phyloP scores from a whole-genome alignment of 2,797 vertebrate species.

The Echeneis naucrates region DNA sequence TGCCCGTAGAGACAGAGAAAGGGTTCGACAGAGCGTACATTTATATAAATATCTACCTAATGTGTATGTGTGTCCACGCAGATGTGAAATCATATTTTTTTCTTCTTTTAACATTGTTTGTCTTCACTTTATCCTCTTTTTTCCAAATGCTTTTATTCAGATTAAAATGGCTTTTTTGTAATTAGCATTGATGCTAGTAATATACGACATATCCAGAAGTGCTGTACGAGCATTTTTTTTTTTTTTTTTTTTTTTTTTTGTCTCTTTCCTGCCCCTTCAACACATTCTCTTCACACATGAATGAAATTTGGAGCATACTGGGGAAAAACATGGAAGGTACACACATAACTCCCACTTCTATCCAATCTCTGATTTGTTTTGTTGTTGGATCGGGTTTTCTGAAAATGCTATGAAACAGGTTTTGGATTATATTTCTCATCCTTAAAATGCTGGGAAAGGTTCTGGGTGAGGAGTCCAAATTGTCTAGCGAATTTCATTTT shows the following conservation, averaged over 20 bases:
- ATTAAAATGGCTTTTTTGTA: background rate
- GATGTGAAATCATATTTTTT: background rate
- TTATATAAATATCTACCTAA: background rate
- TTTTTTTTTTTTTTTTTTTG: no score
- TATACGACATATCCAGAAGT: slow-evolving; percentile 26
- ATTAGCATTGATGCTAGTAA: slow-evolving; percentile 12
- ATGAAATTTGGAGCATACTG: slow-evolving; percentile 1
- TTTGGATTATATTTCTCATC: background rate
- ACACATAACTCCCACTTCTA: background rate
- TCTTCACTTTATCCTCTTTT: background rate
- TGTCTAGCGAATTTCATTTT: background rate
- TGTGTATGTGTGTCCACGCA: background rate
- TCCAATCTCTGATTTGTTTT: background rate
- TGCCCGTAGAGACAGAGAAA: background rate
- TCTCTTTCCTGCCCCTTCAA: slow-evolving; percentile 12
- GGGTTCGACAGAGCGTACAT: background rate
- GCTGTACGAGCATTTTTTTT: background rate
- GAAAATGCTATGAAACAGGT: background rate
- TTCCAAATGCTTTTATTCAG: background rate
- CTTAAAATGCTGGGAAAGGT: no score
- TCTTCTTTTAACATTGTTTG: background rate
- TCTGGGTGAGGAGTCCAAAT: no score
- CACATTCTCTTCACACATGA: background rate
- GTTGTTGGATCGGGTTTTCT: slow-evolving; percentile 1
- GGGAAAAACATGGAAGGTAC: background rate